Base-by-base conservation (phyloP, 2,113 vertebrate genomes). In the Otolemur garnettii region DNA sequence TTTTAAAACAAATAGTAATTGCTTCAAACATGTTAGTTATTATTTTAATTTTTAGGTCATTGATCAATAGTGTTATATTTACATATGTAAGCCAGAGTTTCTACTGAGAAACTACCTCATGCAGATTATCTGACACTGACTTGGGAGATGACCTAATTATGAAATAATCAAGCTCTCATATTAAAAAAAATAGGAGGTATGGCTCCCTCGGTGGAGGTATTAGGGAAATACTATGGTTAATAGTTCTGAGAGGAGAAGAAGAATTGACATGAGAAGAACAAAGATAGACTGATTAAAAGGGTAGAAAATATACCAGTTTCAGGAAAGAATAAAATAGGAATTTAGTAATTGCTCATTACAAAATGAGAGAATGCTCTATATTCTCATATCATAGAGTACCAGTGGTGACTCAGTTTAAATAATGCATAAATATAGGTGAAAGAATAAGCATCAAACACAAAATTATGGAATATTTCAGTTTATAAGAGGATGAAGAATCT, bases 1-100 rank as follows among this genome's bases (percentile, higher is more conserved):
- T 87, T 4, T 15, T 7, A 2, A 57, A 42, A 55, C 42, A 45
- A 53, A 88, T 26, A 55, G n/a, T 50, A 53, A 83, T 68, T 97
- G 17, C 14, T 74, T 79, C 50, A 68, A 53, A 53, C 2, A 33
- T 26, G 14, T 30, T 87, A 77, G 26, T 45, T 90, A 18, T 72
- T 81, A 42, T 78, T 92, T 90, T 92, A 90, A 79, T 75, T 64
- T 35, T 35, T 93, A 89, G 55, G 21, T 60, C 22, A 19, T 81
- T 85, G 26, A 33, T 68, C 55, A 71, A 0, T n/a, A 68, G 22
- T 81, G 11, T 72, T 35, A n/a, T 55, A 68, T 74, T 86, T 87
- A 50, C 17, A 15, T 57, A 12, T 89, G 33, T 64, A 78, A 50
- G 35, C 21, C 21, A 45, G 35, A 55, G 26, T 91, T 94, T 50